A percentile compares a stretch with the other conserved stretches of the same genome.
phyloP scores from a whole-genome alignment of 1,140 invertebrate genomes.

The Euwallacea similis region DNA sequence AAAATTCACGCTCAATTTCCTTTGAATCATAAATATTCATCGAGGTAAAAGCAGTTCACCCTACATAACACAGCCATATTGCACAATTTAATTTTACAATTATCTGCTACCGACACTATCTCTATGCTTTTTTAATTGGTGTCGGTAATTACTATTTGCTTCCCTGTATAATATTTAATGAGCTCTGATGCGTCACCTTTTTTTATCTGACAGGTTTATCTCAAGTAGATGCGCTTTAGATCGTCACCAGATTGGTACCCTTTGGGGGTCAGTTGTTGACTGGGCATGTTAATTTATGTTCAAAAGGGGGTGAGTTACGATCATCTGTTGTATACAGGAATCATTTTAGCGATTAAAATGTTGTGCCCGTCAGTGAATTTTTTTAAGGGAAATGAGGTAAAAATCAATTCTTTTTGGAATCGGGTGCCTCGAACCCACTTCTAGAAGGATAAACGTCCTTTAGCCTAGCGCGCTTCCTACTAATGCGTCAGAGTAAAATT shows the following conservation, averaged over 20 bases:
- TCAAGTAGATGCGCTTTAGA: constrained; percentile 44
- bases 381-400: no score
- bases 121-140: constrained; percentile 40
- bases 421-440: no score
- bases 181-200: constrained; percentile 30
- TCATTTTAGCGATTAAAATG: no score
- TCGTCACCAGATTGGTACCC: constrained; percentile 36
- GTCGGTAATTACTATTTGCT: constrained; percentile 34
- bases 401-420: no score
- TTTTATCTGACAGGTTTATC: constrained; percentile 40
- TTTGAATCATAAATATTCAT: constrained; percentile 39
- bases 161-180: constrained; percentile 30
- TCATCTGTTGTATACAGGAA: no score
- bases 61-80: constrained; percentile 40
- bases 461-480: no score
- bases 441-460: no score
- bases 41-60: constrained; percentile 34
- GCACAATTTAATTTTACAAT: constrained; percentile 41
- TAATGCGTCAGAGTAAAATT: no score
- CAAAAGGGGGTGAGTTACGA: no score
- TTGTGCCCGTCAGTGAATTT: no score
- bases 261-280: constrained; percentile 1
- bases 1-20: constrained; percentile 36
- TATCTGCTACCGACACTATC: constrained; percentile 38
- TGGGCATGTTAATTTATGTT: no score